Conservation (phyloP, 2,797 vertebrate genomes). For the Malacoctenus gilli region DNA sequence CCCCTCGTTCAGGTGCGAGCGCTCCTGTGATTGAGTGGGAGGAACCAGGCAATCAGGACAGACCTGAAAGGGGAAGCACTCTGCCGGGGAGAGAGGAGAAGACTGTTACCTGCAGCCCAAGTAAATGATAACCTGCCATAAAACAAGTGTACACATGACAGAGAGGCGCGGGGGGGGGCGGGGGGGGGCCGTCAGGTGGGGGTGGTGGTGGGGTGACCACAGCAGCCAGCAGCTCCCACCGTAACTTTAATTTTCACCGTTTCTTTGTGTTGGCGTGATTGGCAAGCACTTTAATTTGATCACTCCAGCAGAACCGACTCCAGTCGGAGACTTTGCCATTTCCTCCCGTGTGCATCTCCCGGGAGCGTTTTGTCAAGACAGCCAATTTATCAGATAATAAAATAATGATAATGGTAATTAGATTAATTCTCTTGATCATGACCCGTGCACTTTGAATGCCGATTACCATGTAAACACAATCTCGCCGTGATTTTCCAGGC, state of each 20-base stretch:
- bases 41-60: too few species aligned
- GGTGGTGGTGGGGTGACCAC: too few species aligned
- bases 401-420: constrained; percentile 79
- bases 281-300: constrained; percentile 60
- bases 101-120: too few species aligned
- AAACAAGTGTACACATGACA: too few species aligned
- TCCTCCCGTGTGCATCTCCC: constrained; percentile 50
- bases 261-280: constrained; percentile 28
- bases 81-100: too few species aligned
- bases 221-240: background rate
- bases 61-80: too few species aligned
- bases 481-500: constrained; percentile 59
- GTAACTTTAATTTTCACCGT: constrained; percentile 34
- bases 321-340: constrained; percentile 38
- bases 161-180: too few species aligned
- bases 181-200: too few species aligned
- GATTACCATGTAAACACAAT: constrained; percentile 73
- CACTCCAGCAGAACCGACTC: constrained; percentile 52
- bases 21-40: too few species aligned
- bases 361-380: constrained; percentile 70
- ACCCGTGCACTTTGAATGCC: constrained; percentile 71
- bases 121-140: too few species aligned
- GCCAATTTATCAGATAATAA: constrained; percentile 74
- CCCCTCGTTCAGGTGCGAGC: too few species aligned
- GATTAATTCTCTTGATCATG: constrained; percentile 75